phyloP scores from a whole-genome alignment of 1,140 invertebrate genomes.

The Euura saliciscinereae region DNA sequence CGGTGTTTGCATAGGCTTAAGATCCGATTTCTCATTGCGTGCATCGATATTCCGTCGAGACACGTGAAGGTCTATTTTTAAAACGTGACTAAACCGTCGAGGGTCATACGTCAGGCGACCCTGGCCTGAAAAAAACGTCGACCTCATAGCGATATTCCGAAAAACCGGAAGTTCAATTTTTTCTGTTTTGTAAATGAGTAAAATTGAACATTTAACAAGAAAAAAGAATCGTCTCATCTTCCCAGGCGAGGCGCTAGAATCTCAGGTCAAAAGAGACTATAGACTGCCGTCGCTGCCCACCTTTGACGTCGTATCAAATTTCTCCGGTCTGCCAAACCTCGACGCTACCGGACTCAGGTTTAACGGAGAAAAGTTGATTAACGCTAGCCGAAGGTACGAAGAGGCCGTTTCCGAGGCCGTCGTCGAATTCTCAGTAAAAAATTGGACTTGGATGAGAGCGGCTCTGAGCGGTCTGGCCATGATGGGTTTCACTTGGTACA shows the following conservation, averaged over 20 bases:
- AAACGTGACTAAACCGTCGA: too few species aligned
- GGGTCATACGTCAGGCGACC: too few species aligned
- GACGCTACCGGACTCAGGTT: constrained; percentile 23
- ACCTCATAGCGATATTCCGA: too few species aligned
- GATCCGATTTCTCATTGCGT: constrained; percentile 1
- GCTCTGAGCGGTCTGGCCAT: constrained; percentile 37
- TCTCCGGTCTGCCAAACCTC: constrained; percentile 22
- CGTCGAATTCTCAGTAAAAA: constrained; percentile 28
- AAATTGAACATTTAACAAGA: background rate
- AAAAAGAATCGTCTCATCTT: background rate
- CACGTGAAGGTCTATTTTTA: too few species aligned
- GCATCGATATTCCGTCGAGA: too few species aligned
- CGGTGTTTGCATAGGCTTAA: background rate
- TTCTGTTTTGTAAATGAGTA: background rate
- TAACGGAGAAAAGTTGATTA: constrained; percentile 29
- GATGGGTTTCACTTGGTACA: constrained; percentile 47
- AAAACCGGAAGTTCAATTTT: too few species aligned
- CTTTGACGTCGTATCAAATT: constrained; percentile 24
- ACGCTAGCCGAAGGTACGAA: constrained; percentile 33
- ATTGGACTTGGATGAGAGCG: constrained; percentile 46
- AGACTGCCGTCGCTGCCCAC: constrained; percentile 8
- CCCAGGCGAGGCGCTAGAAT: constrained; percentile 14
- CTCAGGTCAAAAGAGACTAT: constrained; percentile 11
- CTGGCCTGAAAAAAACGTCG: too few species aligned
- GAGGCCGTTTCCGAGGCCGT: constrained; percentile 26